phyloP scores from a whole-genome alignment of 2,113 vertebrate genomes.

The Colaptes auratus region DNA sequence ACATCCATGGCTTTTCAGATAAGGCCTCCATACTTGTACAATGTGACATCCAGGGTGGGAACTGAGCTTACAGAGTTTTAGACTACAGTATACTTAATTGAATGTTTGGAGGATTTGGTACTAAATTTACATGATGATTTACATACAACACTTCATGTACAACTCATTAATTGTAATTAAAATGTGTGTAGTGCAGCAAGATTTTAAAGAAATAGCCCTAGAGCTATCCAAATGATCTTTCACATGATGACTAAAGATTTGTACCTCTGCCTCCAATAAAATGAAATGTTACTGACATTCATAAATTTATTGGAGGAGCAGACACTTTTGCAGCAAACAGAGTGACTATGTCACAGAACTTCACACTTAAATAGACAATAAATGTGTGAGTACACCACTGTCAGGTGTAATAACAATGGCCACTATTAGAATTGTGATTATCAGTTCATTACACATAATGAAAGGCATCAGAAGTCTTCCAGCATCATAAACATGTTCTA shows the following conservation, averaged over 20 bases:
- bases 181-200: not conserved
- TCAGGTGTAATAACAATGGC: not conserved
- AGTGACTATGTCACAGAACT: not conserved
- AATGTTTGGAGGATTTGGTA: not conserved
- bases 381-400: not conserved
- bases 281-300: not conserved
- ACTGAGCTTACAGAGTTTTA: not conserved
- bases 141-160: not conserved
- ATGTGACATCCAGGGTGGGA: not conserved
- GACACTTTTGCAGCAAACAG: not conserved
- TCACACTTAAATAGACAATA: not conserved
- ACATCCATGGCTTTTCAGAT: not conserved
- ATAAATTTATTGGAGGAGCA: not conserved
- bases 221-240: not conserved
- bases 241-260: not conserved
- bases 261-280: not conserved
- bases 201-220: not conserved
- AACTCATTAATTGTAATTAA: not conserved
- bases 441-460: not conserved
- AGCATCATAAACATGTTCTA: not conserved
- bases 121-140: not conserved
- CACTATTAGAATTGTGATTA: not conserved
- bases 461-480: not conserved
- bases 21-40: not conserved
- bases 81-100: not conserved